Percentiles rank a stretch among this genome's conserved stretches.
These are phyloP conservation scores for Aphelinus atriplicis DNA, from an alignment of 1,140 invertebrate species.

Conservation along the genomic window DNA sequence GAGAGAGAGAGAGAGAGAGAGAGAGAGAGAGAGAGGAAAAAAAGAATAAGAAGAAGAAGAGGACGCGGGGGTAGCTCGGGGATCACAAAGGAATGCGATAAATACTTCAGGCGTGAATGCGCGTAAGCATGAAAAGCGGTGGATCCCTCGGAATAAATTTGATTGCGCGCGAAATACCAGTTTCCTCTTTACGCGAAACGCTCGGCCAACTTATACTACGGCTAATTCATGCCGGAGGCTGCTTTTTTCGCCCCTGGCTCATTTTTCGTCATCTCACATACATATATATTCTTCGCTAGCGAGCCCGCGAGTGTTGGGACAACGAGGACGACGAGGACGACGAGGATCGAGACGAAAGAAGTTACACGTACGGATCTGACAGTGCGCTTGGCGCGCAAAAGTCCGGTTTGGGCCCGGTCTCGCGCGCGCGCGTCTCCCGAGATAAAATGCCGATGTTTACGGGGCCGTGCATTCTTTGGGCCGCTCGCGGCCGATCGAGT, in stretches of 20 bases:
- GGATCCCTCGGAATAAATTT: slow-evolving; percentile 40
- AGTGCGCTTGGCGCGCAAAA: slow-evolving; percentile 8
- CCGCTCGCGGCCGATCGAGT: slow-evolving; percentile 41
- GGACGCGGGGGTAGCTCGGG: neutral
- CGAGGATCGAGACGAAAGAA: neutral
- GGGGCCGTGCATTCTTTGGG: slow-evolving; percentile 49
- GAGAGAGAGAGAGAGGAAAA: neutral
- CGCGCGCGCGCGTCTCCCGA: slow-evolving; percentile 38
- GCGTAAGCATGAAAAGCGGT: slow-evolving; percentile 29
- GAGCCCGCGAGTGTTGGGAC: too few species aligned
- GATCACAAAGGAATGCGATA: slow-evolving; percentile 29
- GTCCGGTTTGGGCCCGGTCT: slow-evolving; percentile 24
- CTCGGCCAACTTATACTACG: neutral
- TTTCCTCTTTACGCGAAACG: slow-evolving; percentile 27
- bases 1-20: too few species aligned
- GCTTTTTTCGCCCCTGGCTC: too few species aligned
- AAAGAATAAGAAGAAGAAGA: neutral
- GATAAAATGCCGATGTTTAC: slow-evolving; percentile 58
- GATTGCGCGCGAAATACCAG: slow-evolving; percentile 35
- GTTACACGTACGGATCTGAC: slow-evolving; percentile 28
- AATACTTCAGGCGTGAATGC: slow-evolving; percentile 19
- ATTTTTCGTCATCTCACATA: too few species aligned
- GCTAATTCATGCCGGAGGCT: too few species aligned
- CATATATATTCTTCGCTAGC: too few species aligned
- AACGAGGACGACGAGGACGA: too few species aligned